These are phyloP conservation scores for Tinea trinotella DNA, from an alignment of 2,888 invertebrate genomes.

Conservation along the genomic window DNA sequence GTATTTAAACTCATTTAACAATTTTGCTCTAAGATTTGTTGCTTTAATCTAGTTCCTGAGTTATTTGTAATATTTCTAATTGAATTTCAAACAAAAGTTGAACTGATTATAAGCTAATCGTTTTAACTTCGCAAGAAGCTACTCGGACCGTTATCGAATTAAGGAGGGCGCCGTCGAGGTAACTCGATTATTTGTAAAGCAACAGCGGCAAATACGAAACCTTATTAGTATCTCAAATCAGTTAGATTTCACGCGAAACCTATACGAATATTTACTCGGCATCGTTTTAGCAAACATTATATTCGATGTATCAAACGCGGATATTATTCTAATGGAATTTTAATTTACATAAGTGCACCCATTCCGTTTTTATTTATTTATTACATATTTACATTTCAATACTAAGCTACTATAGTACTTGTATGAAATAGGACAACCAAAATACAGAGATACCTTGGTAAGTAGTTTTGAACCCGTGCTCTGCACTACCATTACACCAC, in stretches of 20 bases:
- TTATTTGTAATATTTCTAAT: slow-evolving; percentile 13
- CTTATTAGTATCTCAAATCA: slow-evolving; percentile 4
- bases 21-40: slow-evolving; percentile 2
- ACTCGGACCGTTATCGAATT: slow-evolving; percentile 17
- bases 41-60: not conserved
- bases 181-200: slow-evolving; percentile 14
- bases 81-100: slow-evolving; percentile 12
- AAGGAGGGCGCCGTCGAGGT: slow-evolving; percentile 13
- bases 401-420: too few species aligned
- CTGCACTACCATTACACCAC: too few species aligned
- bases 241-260: slow-evolving; percentile 11
- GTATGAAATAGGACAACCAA: too few species aligned
- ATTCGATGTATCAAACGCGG: not conserved
- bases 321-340: too few species aligned
- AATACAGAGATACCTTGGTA: not conserved
- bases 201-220: slow-evolving; percentile 1
- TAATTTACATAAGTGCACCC: too few species aligned
- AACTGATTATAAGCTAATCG: slow-evolving; percentile 18
- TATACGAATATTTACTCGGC: not conserved
- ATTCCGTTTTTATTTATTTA: too few species aligned
- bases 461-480: too few species aligned
- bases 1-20: not conserved
- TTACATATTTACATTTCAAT: too few species aligned
- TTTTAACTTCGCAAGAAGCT: slow-evolving; percentile 16
- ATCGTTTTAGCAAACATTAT: not conserved